A percentile compares a stretch with the other conserved stretches of the same genome.
Evolutionary conservation across 64 coral and sea anemone species (phyloP).

Genomic region (Orbicella faveolata): DNA sequence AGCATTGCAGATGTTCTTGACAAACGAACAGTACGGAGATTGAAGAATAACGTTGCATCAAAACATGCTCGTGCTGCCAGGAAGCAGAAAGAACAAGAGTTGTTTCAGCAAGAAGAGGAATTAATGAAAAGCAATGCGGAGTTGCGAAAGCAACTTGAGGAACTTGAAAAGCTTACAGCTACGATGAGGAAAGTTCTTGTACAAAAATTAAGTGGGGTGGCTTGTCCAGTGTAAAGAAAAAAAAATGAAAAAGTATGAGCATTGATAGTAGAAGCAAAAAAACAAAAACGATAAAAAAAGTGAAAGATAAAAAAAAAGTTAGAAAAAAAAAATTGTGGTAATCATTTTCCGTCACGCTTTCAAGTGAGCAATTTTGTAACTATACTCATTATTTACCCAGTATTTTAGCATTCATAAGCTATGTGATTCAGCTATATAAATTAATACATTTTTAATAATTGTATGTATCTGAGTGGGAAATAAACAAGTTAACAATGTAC

Average conservation of each 20-base stretch:
- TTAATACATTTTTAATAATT: not conserved
- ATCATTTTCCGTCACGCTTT: not conserved
- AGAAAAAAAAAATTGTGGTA: not conserved
- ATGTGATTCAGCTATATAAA: not conserved
- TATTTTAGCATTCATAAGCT: not conserved
- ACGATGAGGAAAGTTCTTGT: conserved; percentile 69
- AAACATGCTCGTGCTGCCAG: conserved; percentile 73
- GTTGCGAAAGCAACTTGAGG: conserved; percentile 57
- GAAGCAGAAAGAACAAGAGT: conserved; percentile 63
- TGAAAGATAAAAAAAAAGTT: not conserved
- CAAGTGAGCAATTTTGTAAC: not conserved
- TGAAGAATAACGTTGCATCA: conserved; percentile 97
- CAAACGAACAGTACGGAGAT: conserved; percentile 64
- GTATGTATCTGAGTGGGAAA: not conserved
- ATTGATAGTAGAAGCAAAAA: not conserved
- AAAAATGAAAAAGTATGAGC: not conserved
- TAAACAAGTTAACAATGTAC: not conserved
- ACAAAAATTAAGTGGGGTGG: conserved; percentile 56
- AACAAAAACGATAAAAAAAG: not conserved
- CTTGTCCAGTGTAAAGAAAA: conserved; percentile 16
- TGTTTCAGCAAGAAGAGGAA: conserved; percentile 76
- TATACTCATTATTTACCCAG: not conserved
- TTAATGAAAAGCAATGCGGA: conserved; percentile 67
- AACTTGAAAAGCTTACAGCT: conserved; percentile 68
- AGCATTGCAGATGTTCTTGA: not conserved